Percentiles rank a stretch among this genome's conserved stretches.
phyloP scores from a whole-genome alignment of 64 coral and sea anemone species.

The Porites lutea region DNA sequence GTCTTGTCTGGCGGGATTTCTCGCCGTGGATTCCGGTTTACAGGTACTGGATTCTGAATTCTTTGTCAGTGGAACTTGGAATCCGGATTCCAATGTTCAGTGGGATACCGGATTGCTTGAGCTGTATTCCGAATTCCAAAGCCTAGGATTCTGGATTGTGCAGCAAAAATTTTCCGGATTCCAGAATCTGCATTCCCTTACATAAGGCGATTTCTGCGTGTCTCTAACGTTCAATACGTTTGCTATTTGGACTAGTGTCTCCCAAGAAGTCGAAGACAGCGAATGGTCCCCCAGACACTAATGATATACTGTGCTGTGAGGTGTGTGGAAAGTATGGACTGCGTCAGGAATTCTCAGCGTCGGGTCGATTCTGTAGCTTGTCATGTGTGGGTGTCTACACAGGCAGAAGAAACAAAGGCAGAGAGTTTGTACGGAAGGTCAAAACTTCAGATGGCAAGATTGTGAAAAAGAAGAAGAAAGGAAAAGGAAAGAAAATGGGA shows the following conservation, averaged over 20 bases:
- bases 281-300: constrained; percentile 39
- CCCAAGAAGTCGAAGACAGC: constrained; percentile 14
- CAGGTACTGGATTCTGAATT: too few species aligned
- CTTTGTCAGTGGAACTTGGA: too few species aligned
- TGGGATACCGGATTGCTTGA: too few species aligned
- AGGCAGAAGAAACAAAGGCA: constrained; percentile 90
- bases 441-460: constrained; percentile 96
- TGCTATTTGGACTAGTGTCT: neutral
- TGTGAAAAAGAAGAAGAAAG: constrained; percentile 95
- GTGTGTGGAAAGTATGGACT: constrained; percentile 98
- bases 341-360: constrained; percentile 85
- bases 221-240: neutral
- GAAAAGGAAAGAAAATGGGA: constrained; percentile 74
- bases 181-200: too few species aligned
- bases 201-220: neutral
- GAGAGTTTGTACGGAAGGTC: constrained; percentile 89
- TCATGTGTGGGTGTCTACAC: constrained; percentile 97
- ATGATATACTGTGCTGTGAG: constrained; percentile 88
- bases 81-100: too few species aligned
- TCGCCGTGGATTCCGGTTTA: too few species aligned
- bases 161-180: too few species aligned
- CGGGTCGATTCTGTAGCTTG: constrained; percentile 90
- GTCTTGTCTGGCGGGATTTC: too few species aligned
- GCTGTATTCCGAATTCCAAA: too few species aligned
- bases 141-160: too few species aligned